These are phyloP conservation scores for Hoplodrina blanda DNA, from an alignment of 2,888 invertebrate species.

Conservation along the genomic window DNA sequence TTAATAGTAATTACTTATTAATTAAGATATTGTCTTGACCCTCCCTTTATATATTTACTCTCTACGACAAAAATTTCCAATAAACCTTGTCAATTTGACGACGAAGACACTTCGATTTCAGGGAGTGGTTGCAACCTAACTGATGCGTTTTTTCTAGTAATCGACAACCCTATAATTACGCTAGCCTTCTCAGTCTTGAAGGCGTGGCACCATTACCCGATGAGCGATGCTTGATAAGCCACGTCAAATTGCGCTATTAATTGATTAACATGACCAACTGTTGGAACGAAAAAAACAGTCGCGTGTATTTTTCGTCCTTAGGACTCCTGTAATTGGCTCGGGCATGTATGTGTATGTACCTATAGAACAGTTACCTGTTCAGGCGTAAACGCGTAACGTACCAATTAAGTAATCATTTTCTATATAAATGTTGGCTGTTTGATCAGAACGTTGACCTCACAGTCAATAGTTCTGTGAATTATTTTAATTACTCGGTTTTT, in stretches of 20 bases:
- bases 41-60: background rate
- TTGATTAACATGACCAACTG: constrained; percentile 59
- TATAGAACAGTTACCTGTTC: background rate
- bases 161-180: constrained; percentile 31
- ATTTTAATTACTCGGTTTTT: constrained; percentile 7
- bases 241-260: constrained; percentile 69
- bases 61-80: constrained; percentile 2
- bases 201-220: constrained; percentile 75
- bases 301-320: constrained; percentile 48
- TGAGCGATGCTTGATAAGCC: constrained; percentile 70
- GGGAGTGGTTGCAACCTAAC: constrained; percentile 16
- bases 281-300: constrained; percentile 19
- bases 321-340: constrained; percentile 35
- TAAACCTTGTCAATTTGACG: constrained; percentile 2
- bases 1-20: too few relatives aligned
- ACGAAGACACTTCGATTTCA: constrained; percentile 9
- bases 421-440: constrained; percentile 4
- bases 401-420: constrained; percentile 29
- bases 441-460: constrained; percentile 17
- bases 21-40: background rate
- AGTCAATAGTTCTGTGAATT: constrained; percentile 7
- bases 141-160: constrained; percentile 19
- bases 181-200: constrained; percentile 58
- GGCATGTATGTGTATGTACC: constrained; percentile 4
- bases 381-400: constrained; percentile 5